Evolutionary conservation across 2,113 vertebrate genomes (phyloP), one percentile per base, ranked within the genome.

Genomic region (Larimichthys crocea): DNA sequence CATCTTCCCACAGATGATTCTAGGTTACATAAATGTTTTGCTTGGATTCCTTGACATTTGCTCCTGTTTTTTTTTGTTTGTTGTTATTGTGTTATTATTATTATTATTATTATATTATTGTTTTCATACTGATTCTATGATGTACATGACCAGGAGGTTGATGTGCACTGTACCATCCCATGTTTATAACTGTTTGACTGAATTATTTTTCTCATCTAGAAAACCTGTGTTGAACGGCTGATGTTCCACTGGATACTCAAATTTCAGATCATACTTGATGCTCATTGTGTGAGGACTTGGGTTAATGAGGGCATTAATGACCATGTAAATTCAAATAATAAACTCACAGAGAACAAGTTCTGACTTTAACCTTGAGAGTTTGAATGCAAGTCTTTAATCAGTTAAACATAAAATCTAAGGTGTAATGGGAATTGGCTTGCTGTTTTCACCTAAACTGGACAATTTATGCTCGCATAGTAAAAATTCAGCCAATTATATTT

Each of bases 21-120:
- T 40, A 74, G 75, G 81, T 92, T 92, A 92, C 59, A 89, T 89
- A 91, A 92, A 83, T 76, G 82, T 76, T 88, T 84, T 65, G 49
- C 22, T 46, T 12, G 50, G 35, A 48, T 89, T 81, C 26, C 61
- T 80, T 88, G 76, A 88, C 74, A 90, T 74, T 76, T 82, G 44
- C 63, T 76, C n/a, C 78, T 31, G 31, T 31, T 31, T 31, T 35
- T 8, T 9, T 2, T 40, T 40, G 31, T 35, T 35, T 35, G 31
- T 35, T 35, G 31, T 40, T 35, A n/a, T n/a, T n/a, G n/a, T n/a
- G n/a, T n/a, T n/a, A n/a, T n/a, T n/a, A n/a, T n/a, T n/a, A 35
- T 69, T 83, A 55, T 88, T 84, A 76, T 88, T 84, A 74, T 88
- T n/a, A n/a, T 55, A 50, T 74, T 66, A 35, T 71, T 66, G 19